Conservation (phyloP, 2,888 invertebrate genomes). For the Koerneria pararmatus region DNA sequence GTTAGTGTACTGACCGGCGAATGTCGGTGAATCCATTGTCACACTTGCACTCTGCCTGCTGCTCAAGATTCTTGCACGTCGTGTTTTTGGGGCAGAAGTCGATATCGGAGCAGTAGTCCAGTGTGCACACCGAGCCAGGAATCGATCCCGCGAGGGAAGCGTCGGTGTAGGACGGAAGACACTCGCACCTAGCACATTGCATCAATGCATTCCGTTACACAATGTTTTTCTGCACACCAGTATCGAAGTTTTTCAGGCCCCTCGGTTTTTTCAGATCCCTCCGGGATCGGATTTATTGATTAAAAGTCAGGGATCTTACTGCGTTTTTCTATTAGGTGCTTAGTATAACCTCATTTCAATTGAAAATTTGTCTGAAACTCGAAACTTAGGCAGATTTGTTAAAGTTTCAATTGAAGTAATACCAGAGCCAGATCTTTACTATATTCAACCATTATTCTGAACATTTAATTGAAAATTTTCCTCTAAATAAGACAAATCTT, state of each 20-base stretch:
- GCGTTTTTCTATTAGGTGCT: too few relatives aligned
- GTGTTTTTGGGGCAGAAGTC: slow-evolving; percentile 85
- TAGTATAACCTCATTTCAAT: too few relatives aligned
- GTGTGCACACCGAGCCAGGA: slow-evolving; percentile 49
- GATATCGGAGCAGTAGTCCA: slow-evolving; percentile 58
- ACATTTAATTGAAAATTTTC: too few relatives aligned
- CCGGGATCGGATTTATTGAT: too few relatives aligned
- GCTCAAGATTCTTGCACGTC: slow-evolving; percentile 83
- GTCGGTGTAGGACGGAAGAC: slow-evolving; percentile 53
- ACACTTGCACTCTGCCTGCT: slow-evolving; percentile 85
- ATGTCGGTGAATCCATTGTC: slow-evolving; percentile 77
- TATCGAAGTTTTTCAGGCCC: not conserved
- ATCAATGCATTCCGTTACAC: not conserved
- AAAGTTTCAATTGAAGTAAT: too few relatives aligned
- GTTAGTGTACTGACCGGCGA: slow-evolving; percentile 31
- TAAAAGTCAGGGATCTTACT: too few relatives aligned
- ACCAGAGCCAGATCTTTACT: too few relatives aligned
- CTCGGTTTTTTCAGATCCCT: too few relatives aligned
- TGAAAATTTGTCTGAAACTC: too few relatives aligned
- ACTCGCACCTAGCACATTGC: slow-evolving; percentile 41
- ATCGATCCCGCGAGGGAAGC: slow-evolving; percentile 47
- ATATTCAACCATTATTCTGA: too few relatives aligned
- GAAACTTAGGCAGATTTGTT: too few relatives aligned
- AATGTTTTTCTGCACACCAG: slow-evolving; percentile 1
- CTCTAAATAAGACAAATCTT: too few relatives aligned